These are phyloP conservation scores for Rhynchotus rufescens DNA, from an alignment of 2,797 vertebrate species.

Conservation along the genomic window DNA sequence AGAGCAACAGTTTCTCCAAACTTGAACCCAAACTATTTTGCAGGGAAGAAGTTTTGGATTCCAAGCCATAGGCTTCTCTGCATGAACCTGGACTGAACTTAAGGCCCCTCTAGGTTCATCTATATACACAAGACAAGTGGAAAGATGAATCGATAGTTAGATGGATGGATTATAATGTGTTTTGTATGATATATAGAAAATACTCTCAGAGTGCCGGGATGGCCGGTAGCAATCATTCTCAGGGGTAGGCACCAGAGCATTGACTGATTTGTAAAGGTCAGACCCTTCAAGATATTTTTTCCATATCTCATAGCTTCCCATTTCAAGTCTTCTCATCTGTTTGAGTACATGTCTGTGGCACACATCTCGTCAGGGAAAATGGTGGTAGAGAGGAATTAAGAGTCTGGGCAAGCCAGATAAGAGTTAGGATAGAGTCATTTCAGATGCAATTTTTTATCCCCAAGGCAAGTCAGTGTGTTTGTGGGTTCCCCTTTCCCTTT, in stretches of 20 bases:
- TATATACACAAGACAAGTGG: slow-evolving; percentile 1
- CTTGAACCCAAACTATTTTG: background rate
- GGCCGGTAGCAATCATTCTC: slow-evolving; percentile 51
- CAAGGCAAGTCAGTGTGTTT: background rate
- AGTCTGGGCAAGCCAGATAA: background rate
- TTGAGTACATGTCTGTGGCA: background rate
- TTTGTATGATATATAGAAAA: slow-evolving; percentile 66
- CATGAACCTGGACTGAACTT: background rate
- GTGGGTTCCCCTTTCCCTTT: background rate
- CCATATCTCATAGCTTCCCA: slow-evolving; percentile 4
- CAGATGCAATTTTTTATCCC: background rate
- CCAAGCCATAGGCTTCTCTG: background rate
- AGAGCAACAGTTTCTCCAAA: background rate
- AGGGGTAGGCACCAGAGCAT: slow-evolving; percentile 5
- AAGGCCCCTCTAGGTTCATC: slow-evolving; percentile 12
- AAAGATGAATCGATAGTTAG: slow-evolving; percentile 59
- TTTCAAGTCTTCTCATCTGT: slow-evolving; percentile 29
- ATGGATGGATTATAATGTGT: slow-evolving; percentile 44
- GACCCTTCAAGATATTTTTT: slow-evolving; percentile 40
- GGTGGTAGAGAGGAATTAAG: background rate
- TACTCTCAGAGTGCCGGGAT: slow-evolving; percentile 16
- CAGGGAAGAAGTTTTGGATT: background rate
- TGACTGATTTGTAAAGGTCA: slow-evolving; percentile 73
- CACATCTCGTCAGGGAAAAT: background rate
- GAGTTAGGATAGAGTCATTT: background rate